Conservation (phyloP, 2,888 invertebrate species). For the Acronicta psi region DNA sequence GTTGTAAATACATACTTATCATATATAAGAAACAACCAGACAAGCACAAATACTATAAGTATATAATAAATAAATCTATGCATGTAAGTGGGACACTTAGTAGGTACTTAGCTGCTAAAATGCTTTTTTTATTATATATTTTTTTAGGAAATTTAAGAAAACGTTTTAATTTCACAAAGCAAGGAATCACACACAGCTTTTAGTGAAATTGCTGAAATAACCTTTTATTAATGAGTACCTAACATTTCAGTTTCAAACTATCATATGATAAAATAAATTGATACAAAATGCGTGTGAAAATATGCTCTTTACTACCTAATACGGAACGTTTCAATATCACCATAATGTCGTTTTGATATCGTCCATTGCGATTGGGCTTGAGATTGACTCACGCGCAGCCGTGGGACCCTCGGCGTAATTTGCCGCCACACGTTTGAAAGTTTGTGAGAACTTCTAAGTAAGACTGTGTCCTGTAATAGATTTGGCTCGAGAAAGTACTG, state of each 20-base stretch:
- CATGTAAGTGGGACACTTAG: too few relatives aligned
- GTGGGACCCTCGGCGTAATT: slow-evolving; percentile 58
- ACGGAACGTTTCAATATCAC: slow-evolving; percentile 51
- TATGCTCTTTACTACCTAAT: slow-evolving; percentile 28
- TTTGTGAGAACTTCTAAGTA: slow-evolving; percentile 49
- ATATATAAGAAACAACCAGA: too few relatives aligned
- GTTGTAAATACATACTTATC: too few relatives aligned
- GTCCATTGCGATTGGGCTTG: slow-evolving; percentile 56
- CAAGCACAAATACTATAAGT: too few relatives aligned
- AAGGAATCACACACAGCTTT: too few relatives aligned
- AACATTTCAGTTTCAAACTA: background rate
- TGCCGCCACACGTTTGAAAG: slow-evolving; percentile 53
- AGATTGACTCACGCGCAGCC: slow-evolving; percentile 67
- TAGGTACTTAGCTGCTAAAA: too few relatives aligned
- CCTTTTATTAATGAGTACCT: too few relatives aligned
- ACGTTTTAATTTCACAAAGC: too few relatives aligned
- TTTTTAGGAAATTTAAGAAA: too few relatives aligned
- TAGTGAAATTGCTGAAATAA: too few relatives aligned
- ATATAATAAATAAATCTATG: too few relatives aligned
- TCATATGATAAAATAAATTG: slow-evolving; percentile 12
- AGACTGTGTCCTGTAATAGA: slow-evolving; percentile 33
- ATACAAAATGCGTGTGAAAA: slow-evolving; percentile 34
- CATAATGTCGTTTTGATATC: slow-evolving; percentile 54
- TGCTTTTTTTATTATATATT: too few relatives aligned
- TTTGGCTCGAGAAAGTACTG: slow-evolving; percentile 21